These are phyloP conservation scores for Nycticorax nycticorax DNA, from an alignment of 2,113 vertebrate genomes.

Conservation along the genomic window DNA sequence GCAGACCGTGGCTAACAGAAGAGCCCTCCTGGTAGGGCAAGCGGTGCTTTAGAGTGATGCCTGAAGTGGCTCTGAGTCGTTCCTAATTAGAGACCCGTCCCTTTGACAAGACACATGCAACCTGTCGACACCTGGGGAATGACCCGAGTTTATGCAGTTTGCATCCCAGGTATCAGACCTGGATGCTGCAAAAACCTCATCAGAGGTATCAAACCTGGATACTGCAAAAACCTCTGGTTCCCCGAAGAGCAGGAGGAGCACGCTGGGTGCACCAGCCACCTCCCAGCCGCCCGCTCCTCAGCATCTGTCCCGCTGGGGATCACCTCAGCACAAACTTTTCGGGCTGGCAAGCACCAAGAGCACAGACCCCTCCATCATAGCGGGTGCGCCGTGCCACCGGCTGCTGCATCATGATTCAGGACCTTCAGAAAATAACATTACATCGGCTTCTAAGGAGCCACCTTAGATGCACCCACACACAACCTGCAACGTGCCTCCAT, in stretches of 20 bases:
- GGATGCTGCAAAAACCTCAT: neutral
- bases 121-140: neutral
- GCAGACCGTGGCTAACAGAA: neutral
- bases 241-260: neutral
- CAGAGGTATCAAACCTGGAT: neutral
- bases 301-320: neutral
- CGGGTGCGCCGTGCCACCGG: rapidly evolving
- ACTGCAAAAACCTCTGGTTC: neutral
- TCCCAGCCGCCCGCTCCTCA: rapidly evolving
- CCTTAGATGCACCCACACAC: neutral
- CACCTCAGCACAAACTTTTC: neutral
- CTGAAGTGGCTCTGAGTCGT: neutral
- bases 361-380: rapidly evolving
- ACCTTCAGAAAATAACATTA: neutral
- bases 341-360: neutral
- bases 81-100: neutral
- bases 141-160: neutral
- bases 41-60: neutral
- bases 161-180: neutral
- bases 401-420: no score
- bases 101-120: neutral
- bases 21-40: neutral
- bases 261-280: neutral
- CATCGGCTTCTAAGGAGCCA: neutral
- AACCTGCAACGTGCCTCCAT: neutral